A percentile compares a stretch with the other conserved stretches of the same genome.
phyloP scores from a whole-genome alignment of 1,140 invertebrate species.

The Cecropterus lyciades region DNA sequence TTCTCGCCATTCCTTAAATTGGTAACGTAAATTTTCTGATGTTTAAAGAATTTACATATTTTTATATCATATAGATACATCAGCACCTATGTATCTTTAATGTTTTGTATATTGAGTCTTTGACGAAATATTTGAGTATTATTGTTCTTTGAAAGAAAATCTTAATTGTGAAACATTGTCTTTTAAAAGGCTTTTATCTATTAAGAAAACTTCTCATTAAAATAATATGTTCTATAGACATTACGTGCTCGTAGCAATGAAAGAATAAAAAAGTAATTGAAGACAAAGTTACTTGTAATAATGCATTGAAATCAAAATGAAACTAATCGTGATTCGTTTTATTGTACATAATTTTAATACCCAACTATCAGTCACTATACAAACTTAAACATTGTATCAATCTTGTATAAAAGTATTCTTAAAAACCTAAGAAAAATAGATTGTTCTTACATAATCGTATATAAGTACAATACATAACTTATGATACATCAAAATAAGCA shows the following conservation, averaged over 20 bases:
- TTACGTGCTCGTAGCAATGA: neutral
- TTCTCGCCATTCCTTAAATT: slow-evolving; percentile 70
- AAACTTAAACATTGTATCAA: slow-evolving; percentile 46
- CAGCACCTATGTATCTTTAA: neutral
- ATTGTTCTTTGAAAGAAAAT: too few species aligned
- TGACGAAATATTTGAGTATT: slow-evolving; percentile 13
- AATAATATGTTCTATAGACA: too few species aligned
- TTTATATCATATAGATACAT: slow-evolving; percentile 22
- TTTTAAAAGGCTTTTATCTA: neutral
- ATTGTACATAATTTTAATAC: slow-evolving; percentile 39
- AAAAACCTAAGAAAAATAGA: slow-evolving; percentile 61
- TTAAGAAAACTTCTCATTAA: too few species aligned
- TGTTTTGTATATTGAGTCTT: neutral
- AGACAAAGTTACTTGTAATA: too few species aligned
- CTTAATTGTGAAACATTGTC: neutral
- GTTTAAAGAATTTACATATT: slow-evolving; percentile 56
- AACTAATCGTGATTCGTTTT: slow-evolving; percentile 31
- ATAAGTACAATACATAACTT: slow-evolving; percentile 65
- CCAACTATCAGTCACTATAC: slow-evolving; percentile 41
- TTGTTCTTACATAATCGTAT: slow-evolving; percentile 55
- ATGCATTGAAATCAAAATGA: slow-evolving; percentile 5
- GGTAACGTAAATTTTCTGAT: slow-evolving; percentile 51
- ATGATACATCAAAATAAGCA: slow-evolving; percentile 68
- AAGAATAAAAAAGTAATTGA: neutral
- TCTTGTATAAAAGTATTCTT: slow-evolving; percentile 65